A percentile compares a stretch with the other conserved stretches of the same genome.
These are phyloP conservation scores for Anser cygnoides DNA, from an alignment of 2,113 vertebrate genomes.

Conservation along the genomic window DNA sequence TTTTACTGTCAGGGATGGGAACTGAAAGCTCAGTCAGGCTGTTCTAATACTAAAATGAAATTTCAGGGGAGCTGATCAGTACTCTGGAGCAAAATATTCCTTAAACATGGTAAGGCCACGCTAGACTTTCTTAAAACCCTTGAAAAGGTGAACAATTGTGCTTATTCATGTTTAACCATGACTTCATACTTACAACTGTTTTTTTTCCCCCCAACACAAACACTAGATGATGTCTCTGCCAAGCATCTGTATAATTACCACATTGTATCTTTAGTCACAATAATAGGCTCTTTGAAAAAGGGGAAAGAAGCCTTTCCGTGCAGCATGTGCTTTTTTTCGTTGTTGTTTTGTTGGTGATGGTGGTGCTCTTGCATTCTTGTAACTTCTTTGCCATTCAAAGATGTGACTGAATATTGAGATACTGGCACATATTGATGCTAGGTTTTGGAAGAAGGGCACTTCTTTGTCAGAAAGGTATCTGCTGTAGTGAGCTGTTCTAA, in stretches of 20 bases:
- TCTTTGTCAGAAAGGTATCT: not conserved
- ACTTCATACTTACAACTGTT: not conserved
- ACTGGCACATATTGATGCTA: not conserved
- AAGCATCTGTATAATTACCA: not conserved
- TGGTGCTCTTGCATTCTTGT: not conserved
- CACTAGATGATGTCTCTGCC: constrained; percentile 4
- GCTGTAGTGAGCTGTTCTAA: not conserved
- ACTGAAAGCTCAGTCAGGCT: not conserved
- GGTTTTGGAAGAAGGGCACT: not conserved
- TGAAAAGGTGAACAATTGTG: not conserved
- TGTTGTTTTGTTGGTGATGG: not conserved
- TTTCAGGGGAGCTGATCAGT: not conserved
- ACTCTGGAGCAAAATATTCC: not conserved
- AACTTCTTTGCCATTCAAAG: not conserved
- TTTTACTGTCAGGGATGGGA: not conserved
- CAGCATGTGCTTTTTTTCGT: not conserved
- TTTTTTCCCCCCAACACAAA: not conserved
- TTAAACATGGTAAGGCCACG: not conserved
- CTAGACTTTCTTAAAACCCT: not conserved
- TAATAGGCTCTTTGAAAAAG: constrained; percentile 19
- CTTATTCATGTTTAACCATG: not conserved
- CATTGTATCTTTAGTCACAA: constrained; percentile 34
- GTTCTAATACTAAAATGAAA: not conserved
- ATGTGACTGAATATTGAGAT: not conserved
- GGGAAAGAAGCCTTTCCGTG: not conserved